Evolutionary conservation across 2,888 invertebrate species (phyloP), one percentile per base, ranked within the genome.

Genomic region (Argyresthia goedartella): DNA sequence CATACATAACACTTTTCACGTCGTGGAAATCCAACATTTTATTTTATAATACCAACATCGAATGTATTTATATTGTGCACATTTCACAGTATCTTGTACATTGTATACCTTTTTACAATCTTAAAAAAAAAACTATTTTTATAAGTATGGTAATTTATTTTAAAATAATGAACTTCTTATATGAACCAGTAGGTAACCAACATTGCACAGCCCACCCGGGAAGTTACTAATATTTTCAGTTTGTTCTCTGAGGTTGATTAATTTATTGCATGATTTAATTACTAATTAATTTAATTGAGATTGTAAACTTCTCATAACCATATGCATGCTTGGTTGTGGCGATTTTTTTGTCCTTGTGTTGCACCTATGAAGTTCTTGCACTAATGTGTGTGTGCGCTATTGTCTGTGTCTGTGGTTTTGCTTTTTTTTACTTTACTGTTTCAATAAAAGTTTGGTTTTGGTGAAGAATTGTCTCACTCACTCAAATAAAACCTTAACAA

Each of bases 221-320:
- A 25, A 25, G 25, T 39, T 39, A 39, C 39, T 39, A 39, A 39
- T 39, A 39, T 39, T 39, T 39, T 48, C 63, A 66, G 57, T 65
- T 71, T 72, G 60, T 63, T 71, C 72, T 70, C 68, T 56, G 53
- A 55, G 66, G 63, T 69, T 76, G 67, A 72, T 76, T 79, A 73
- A 73, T 74, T 76, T 78, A 73, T 76, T 78, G 74, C 76, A 75
- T 76, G 77, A 69, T 73, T 44, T 41, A 50, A n/a, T 39, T 41
- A 49, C 8, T 48, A 48, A 48, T 48, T 48, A 48, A 13, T 10
- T 69, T 74, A 71, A 66, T 65, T 66, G 66, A 61, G 58, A 10
- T 25, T 45, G 36, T 46, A 36, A 46, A 34, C 44, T 16, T 35
- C 16, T 42, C 42, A 16, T 48, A 15, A 25, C n/a, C 47, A 34